Percentiles rank a stretch among this genome's conserved stretches.
phyloP scores from a whole-genome alignment of 2,888 invertebrate genomes.

The Criorhina ranunculi region DNA sequence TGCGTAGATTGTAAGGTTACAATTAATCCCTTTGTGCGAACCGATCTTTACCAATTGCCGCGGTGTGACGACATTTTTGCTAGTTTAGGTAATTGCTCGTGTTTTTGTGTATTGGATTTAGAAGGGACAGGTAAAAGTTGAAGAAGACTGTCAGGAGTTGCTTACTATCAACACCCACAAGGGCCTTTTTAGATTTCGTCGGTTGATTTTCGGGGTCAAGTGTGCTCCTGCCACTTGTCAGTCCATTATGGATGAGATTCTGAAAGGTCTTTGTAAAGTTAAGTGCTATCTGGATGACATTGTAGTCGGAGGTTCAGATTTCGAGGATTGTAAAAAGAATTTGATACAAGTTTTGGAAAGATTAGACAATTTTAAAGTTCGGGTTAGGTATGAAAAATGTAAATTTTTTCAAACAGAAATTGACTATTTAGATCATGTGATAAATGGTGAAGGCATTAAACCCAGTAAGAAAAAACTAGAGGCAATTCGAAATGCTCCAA shows the following conservation, averaged over 20 bases:
- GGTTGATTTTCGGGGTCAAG: slow-evolving; percentile 28
- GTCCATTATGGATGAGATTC: slow-evolving; percentile 38
- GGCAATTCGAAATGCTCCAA: too few relatives aligned
- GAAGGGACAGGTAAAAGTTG: slow-evolving; percentile 6
- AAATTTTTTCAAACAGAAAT: background rate
- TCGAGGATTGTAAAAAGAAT: background rate
- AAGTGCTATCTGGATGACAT: background rate
- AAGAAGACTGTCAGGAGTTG: slow-evolving; percentile 1
- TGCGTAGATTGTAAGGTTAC: slow-evolving; percentile 51
- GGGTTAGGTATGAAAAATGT: background rate
- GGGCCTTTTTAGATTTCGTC: slow-evolving; percentile 17
- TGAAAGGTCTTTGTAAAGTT: background rate
- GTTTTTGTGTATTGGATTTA: background rate
- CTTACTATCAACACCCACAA: slow-evolving; percentile 37
- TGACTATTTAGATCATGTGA: background rate
- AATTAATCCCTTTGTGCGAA: slow-evolving; percentile 10
- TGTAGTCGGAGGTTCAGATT: background rate
- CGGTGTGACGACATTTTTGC: slow-evolving; percentile 19
- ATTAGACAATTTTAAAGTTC: background rate
- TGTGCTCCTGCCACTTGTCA: slow-evolving; percentile 46
- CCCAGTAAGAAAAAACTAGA: slow-evolving; percentile 24
- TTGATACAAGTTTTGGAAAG: background rate
- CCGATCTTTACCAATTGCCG: slow-evolving; percentile 44
- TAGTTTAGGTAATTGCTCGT: background rate
- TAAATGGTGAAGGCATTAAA: background rate